These are phyloP conservation scores for Drosophila pseudoananassae DNA, from an alignment of 1,140 invertebrate species.

Conservation along the genomic window DNA sequence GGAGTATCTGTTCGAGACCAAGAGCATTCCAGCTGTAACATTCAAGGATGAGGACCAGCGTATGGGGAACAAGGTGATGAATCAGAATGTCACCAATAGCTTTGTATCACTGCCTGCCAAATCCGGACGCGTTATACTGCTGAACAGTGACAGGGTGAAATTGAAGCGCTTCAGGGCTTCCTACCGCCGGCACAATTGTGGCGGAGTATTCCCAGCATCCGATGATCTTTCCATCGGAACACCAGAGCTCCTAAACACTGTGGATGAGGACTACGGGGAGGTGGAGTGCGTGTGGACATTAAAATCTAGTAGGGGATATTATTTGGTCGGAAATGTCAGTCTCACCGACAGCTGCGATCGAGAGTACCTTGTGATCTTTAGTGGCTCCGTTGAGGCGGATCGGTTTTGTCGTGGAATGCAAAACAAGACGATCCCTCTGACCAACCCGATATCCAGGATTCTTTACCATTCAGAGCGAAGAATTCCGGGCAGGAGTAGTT, in stretches of 20 bases:
- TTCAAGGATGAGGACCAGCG: constrained; percentile 30
- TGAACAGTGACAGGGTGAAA: neutral
- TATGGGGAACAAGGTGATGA: neutral
- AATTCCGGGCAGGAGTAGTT: constrained; percentile 3
- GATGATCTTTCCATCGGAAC: constrained; percentile 32
- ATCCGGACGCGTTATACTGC: constrained; percentile 28
- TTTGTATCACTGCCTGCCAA: constrained; percentile 28
- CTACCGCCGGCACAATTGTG: constrained; percentile 58
- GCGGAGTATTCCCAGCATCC: constrained; percentile 25
- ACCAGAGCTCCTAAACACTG: constrained; percentile 5
- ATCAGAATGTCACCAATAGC: constrained; percentile 28
- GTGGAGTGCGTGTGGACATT: constrained; percentile 63
- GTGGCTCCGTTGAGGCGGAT: neutral
- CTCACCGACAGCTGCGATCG: constrained; percentile 63
- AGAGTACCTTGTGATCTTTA: constrained; percentile 52
- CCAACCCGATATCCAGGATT: neutral
- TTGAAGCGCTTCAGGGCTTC: constrained; percentile 29
- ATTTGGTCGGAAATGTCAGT: constrained; percentile 45
- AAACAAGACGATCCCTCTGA: constrained; percentile 23
- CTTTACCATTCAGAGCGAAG: constrained; percentile 52
- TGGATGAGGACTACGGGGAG: constrained; percentile 19
- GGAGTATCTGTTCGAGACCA: constrained; percentile 19
- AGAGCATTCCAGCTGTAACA: constrained; percentile 1
- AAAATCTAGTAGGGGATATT: constrained; percentile 2
- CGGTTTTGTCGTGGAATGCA: constrained; percentile 45